phyloP scores from a whole-genome alignment of 2,797 vertebrate species.

The Cetoscarus ocellatus region DNA sequence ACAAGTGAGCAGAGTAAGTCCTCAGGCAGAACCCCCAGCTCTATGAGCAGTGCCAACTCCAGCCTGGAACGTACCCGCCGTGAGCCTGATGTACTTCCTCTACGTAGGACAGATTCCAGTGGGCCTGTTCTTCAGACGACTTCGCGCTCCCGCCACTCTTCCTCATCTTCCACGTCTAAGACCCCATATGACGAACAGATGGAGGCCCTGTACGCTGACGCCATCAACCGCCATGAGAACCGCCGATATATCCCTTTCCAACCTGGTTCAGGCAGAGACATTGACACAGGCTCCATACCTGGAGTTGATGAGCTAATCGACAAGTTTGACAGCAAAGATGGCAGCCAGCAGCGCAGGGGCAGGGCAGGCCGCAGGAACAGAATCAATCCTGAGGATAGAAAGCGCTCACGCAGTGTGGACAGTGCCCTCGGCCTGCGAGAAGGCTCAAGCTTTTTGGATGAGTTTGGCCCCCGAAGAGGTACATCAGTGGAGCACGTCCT shows the following conservation, averaged over 20 bases:
- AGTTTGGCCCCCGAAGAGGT: constrained; percentile 83
- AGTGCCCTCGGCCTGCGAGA: constrained; percentile 85
- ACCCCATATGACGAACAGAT: constrained; percentile 88
- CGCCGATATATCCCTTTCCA: constrained; percentile 96
- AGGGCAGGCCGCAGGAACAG: constrained; percentile 90
- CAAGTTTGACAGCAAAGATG: constrained; percentile 91
- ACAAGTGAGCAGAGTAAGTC: constrained; percentile 67
- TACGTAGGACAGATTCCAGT: constrained; percentile 89
- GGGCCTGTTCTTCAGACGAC: constrained; percentile 86
- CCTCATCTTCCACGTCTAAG: constrained; percentile 86
- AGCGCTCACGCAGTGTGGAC: constrained; percentile 93
- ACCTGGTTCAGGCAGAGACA: constrained; percentile 95
- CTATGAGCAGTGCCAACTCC: constrained; percentile 75
- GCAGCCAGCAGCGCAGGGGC: constrained; percentile 88
- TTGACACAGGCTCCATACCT: constrained; percentile 93
- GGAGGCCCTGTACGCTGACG: constrained; percentile 91
- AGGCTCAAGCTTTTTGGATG: constrained; percentile 75
- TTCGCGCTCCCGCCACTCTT: constrained; percentile 88
- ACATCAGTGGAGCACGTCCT: constrained; percentile 90
- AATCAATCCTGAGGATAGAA: constrained; percentile 92
- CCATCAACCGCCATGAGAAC: constrained; percentile 95
- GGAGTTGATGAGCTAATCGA: constrained; percentile 94
- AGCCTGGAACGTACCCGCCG: constrained; percentile 80
- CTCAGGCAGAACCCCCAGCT: constrained; percentile 70
- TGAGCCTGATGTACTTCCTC: constrained; percentile 92